Percentiles rank a stretch among this genome's conserved stretches.
These are phyloP conservation scores for Entelurus aequoreus DNA, from an alignment of 2,113 vertebrate genomes.

Conservation along the genomic window DNA sequence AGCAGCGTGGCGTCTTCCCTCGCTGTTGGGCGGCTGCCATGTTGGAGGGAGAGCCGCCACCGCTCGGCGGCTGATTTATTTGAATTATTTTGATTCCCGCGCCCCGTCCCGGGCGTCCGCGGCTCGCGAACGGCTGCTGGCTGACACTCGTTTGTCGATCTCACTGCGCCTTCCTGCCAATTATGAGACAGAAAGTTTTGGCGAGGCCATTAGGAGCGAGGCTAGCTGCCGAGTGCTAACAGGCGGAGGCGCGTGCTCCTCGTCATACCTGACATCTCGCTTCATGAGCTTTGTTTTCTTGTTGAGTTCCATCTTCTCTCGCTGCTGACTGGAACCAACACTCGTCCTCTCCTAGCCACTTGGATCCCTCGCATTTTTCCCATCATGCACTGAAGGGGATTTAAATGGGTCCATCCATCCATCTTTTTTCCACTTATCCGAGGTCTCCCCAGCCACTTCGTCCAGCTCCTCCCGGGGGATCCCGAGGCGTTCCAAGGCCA, in stretches of 20 bases:
- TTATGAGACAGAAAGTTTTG: slow-evolving; percentile 71
- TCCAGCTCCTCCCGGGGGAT: too few species aligned
- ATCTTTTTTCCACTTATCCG: too few species aligned
- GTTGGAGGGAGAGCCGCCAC: slow-evolving; percentile 54
- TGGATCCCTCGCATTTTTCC: too few species aligned
- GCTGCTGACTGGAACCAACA: too few species aligned
- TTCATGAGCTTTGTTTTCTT: too few species aligned
- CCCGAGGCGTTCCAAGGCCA: too few species aligned
- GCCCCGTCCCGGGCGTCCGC: slow-evolving; percentile 55
- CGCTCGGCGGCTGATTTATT: slow-evolving; percentile 74
- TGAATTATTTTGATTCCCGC: slow-evolving; percentile 74
- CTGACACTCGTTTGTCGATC: slow-evolving; percentile 75
- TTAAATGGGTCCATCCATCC: too few species aligned
- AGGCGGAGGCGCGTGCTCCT: slow-evolving; percentile 34
- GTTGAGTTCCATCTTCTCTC: too few species aligned
- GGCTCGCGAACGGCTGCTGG: slow-evolving; percentile 62
- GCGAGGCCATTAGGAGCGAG: slow-evolving; percentile 63
- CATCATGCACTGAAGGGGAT: too few species aligned
- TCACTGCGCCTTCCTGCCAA: slow-evolving; percentile 64
- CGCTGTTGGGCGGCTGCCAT: slow-evolving; percentile 45
- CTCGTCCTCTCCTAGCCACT: too few species aligned
- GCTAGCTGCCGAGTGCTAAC: slow-evolving; percentile 57
- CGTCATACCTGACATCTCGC: not conserved
- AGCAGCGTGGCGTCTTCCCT: slow-evolving; percentile 26
- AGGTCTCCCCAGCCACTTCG: too few species aligned